These are phyloP conservation scores for Cydia amplana DNA, from an alignment of 1,140 invertebrate species.

Conservation along the genomic window DNA sequence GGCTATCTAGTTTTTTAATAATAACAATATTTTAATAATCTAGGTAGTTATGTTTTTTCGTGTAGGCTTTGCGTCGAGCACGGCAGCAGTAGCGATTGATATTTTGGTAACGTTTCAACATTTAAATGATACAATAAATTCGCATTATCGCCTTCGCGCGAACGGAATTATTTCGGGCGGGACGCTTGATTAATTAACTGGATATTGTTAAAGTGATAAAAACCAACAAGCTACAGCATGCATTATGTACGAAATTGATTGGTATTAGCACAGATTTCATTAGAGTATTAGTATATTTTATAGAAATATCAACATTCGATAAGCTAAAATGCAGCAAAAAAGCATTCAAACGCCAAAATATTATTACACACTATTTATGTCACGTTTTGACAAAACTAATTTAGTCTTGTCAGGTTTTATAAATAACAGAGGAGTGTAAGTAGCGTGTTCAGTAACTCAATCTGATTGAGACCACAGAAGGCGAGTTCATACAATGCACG, in stretches of 20 bases:
- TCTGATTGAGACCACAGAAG: neutral
- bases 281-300: too few relatives aligned
- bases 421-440: neutral
- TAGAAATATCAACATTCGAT: too few relatives aligned
- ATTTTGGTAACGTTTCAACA: conserved; percentile 63
- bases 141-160: conserved; percentile 63
- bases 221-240: conserved; percentile 25
- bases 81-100: conserved; percentile 41
- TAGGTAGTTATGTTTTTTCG: too few relatives aligned
- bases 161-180: conserved; percentile 69
- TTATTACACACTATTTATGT: too few relatives aligned
- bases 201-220: conserved; percentile 53
- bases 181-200: conserved; percentile 63
- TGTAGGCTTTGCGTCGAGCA: neutral
- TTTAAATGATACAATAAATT: conserved; percentile 76
- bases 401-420: too few relatives aligned
- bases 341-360: too few relatives aligned
- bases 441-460: neutral
- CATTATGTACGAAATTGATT: conserved; percentile 18
- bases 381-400: too few relatives aligned
- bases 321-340: too few relatives aligned
- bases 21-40: too few relatives aligned
- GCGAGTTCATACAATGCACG: neutral
- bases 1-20: neutral
- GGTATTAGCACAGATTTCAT: conserved; percentile 37